Evolutionary conservation across 1,140 invertebrate species (phyloP).

Genomic region (Drosophila lowei): DNA sequence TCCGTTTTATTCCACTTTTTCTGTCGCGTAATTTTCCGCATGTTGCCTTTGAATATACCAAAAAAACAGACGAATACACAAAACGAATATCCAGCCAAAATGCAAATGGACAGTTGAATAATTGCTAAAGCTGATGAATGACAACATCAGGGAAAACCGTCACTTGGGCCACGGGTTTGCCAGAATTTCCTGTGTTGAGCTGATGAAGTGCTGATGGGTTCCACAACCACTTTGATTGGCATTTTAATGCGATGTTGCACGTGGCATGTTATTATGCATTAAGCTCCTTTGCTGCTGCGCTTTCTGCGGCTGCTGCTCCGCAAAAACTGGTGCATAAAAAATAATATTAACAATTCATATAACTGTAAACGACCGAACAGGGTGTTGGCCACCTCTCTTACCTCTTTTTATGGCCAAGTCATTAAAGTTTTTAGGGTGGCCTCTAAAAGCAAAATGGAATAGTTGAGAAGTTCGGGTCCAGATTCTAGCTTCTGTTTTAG

Average conservation of each 20-base stretch:
- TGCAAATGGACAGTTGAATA: slow-evolving; percentile 74
- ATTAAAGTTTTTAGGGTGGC: neutral
- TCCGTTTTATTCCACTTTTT: slow-evolving; percentile 19
- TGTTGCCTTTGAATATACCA: slow-evolving; percentile 57
- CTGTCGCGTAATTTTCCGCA: slow-evolving; percentile 77
- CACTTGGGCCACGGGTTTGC: slow-evolving; percentile 4
- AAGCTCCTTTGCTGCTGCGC: slow-evolving; percentile 10
- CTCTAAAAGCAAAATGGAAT: neutral
- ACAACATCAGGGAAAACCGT: slow-evolving; percentile 31
- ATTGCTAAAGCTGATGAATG: slow-evolving; percentile 63
- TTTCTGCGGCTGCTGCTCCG: neutral
- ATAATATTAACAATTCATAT: slow-evolving; percentile 30
- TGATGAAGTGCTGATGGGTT: slow-evolving; percentile 26
- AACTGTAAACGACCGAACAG: neutral
- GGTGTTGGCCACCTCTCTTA: neutral
- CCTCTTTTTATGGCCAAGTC: neutral
- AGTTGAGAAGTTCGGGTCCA: neutral
- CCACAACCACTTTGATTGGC: slow-evolving; percentile 28
- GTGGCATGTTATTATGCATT: slow-evolving; percentile 12
- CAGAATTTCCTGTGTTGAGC: no score
- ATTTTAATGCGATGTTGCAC: slow-evolving; percentile 31
- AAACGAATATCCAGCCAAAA: slow-evolving; percentile 18
- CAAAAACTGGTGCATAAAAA: slow-evolving; percentile 9
- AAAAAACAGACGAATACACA: slow-evolving; percentile 8
- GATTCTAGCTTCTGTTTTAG: no score